phyloP scores from a whole-genome alignment of 2,797 vertebrate species.

The Gymnothorax reevesii region DNA sequence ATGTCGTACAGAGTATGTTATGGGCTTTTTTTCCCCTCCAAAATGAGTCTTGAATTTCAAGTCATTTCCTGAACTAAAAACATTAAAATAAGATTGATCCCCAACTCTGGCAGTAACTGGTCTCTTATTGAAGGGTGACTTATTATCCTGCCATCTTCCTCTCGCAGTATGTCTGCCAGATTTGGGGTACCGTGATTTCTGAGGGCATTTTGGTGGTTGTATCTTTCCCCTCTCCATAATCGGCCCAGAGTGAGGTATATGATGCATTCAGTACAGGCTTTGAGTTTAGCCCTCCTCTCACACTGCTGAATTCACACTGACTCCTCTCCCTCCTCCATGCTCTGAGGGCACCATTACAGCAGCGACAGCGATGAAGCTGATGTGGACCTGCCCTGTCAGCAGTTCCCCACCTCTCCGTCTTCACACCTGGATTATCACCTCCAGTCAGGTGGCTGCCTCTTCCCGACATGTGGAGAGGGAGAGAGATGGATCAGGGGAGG shows the following conservation, averaged over 20 bases:
- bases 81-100: not conserved
- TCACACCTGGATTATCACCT: constrained; percentile 10
- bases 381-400: not conserved
- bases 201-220: not conserved
- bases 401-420: not conserved
- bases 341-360: not conserved
- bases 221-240: too few species aligned
- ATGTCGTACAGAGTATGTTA: too few species aligned
- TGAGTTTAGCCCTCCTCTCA: not conserved
- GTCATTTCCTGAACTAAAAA: not conserved
- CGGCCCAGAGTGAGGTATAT: not conserved
- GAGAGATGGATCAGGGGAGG: too few species aligned
- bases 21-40: not conserved
- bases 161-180: not conserved
- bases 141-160: not conserved
- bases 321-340: not conserved
- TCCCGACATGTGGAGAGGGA: not conserved
- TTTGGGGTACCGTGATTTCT: not conserved
- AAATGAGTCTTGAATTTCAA: not conserved
- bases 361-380: not conserved
- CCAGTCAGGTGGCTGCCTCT: not conserved
- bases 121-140: not conserved
- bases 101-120: not conserved
- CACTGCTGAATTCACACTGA: not conserved
- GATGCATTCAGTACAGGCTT: not conserved